Evolutionary conservation across 2,113 vertebrate genomes (phyloP).

Genomic region (Scolopax mira): DNA sequence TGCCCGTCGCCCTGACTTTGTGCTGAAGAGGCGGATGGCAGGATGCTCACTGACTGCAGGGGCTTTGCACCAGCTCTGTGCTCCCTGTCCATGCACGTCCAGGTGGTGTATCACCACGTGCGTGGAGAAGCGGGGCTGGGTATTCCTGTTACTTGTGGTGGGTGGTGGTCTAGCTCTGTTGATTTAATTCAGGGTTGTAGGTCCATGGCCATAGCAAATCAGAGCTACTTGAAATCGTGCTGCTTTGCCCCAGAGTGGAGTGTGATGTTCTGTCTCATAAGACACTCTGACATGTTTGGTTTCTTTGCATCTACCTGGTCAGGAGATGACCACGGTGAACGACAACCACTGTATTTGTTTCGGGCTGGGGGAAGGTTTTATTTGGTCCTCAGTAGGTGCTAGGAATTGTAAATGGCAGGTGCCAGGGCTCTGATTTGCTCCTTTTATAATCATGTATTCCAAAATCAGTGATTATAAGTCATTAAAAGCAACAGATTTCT

Average conservation of each 20-base stretch:
- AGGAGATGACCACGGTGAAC: background rate
- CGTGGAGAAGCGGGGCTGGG: background rate
- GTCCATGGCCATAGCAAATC: background rate
- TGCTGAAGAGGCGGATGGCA: background rate
- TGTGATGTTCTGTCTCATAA: background rate
- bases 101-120: rapidly evolving
- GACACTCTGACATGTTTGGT: background rate
- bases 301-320: background rate
- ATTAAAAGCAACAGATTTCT: constrained; percentile 35
- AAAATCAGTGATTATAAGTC: constrained; percentile 24
- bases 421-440: background rate
- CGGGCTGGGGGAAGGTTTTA: background rate
- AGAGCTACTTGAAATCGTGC: background rate
- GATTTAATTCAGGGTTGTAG: background rate
- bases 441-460: background rate
- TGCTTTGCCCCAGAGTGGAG: background rate
- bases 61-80: background rate
- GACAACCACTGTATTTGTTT: background rate
- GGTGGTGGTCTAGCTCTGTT: background rate
- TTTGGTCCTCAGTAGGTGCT: background rate
- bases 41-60: background rate
- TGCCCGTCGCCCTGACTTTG: no score
- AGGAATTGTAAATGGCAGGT: background rate
- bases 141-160: no score
- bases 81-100: rapidly evolving